Conservation (phyloP, 2,888 invertebrate genomes). For the Phymatocera aterrima region DNA sequence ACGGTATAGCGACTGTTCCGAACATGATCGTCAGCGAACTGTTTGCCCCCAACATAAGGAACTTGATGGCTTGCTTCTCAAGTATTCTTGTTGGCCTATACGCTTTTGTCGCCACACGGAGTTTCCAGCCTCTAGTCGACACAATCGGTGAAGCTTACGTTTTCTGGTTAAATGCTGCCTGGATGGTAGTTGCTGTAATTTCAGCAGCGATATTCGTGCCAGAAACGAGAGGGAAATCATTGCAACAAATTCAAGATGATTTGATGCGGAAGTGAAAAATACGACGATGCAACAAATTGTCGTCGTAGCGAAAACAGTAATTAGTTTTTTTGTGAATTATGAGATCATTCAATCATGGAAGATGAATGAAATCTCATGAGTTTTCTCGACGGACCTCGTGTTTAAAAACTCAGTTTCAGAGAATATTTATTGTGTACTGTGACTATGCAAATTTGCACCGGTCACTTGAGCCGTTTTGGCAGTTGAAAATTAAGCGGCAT, state of each 20-base stretch:
- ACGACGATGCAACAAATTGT: background rate
- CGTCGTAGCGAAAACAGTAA: background rate
- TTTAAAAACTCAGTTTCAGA: background rate
- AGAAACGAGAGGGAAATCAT: slow-evolving; percentile 68
- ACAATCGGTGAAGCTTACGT: slow-evolving; percentile 64
- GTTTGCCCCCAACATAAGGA: slow-evolving; percentile 68
- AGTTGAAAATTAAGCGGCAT: no score
- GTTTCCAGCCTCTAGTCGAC: slow-evolving; percentile 65
- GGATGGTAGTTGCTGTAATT: slow-evolving; percentile 55
- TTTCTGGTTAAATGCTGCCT: slow-evolving; percentile 59
- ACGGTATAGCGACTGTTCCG: slow-evolving; percentile 65
- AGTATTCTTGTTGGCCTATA: slow-evolving; percentile 59
- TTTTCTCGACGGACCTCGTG: background rate
- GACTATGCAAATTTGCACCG: no score
- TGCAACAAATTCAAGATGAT: slow-evolving; percentile 54
- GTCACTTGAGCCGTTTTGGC: no score
- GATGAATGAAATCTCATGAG: background rate
- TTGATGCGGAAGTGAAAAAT: background rate
- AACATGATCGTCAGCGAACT: slow-evolving; percentile 66
- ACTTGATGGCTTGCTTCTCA: slow-evolving; percentile 62
- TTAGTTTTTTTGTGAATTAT: slow-evolving; percentile 47
- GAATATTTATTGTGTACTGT: background rate
- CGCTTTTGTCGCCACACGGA: slow-evolving; percentile 60
- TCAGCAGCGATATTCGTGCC: slow-evolving; percentile 62
- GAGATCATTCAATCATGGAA: slow-evolving; percentile 64